Evolutionary conservation across 2,113 vertebrate genomes (phyloP), one percentile per base, ranked within the genome.

Genomic region (Spheniscus mendiculus): DNA sequence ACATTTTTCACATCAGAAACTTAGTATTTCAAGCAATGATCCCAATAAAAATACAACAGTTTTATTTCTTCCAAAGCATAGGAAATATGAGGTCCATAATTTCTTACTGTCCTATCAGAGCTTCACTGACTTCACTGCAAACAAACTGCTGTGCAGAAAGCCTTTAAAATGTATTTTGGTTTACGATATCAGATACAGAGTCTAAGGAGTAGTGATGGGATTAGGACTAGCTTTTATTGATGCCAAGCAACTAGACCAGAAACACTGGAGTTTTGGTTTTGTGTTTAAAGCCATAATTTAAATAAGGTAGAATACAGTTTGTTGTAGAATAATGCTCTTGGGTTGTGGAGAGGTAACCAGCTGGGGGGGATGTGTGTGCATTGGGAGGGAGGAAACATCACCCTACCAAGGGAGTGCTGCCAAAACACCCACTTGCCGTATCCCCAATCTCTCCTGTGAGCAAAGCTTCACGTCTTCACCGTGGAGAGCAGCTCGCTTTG

Each of bases 11-110:
- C 21, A 83, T 67, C 71, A 86, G 87, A 94, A 96, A 91, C 44
- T 49, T 62, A 56, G 8, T 61, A 62, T 50, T 96, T 91, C 55
- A 76, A 82, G 69, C 40, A 88, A 87, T 88, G 59, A 93, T 55
- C 42, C n/a, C 74, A 88, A 32, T 89, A 87, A 96, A 96, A 96
- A 79, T 52, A 66, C 27, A 93, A 7, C 38, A 63, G 8, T 85
- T 96, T 92, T 96, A 56, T 94, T 67, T 96, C 95, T 94, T 81
- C 61, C 29, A 77, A 97, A 82, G 88, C 52, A 56, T 73, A 90
- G 56, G 72, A 55, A 69, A 82, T 89, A 71, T 2, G 45, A 90
- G 65, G 58, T 44, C 40, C 27, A 71, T 93, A 91, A 93, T 77
- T 97, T 95, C 45, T 84, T 88, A 40, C 38, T 92, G 10, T 85